A percentile compares a stretch with the other conserved stretches of the same genome.
Conservation (phyloP, 2,888 invertebrate genomes). For the Orthosia incerta region DNA sequence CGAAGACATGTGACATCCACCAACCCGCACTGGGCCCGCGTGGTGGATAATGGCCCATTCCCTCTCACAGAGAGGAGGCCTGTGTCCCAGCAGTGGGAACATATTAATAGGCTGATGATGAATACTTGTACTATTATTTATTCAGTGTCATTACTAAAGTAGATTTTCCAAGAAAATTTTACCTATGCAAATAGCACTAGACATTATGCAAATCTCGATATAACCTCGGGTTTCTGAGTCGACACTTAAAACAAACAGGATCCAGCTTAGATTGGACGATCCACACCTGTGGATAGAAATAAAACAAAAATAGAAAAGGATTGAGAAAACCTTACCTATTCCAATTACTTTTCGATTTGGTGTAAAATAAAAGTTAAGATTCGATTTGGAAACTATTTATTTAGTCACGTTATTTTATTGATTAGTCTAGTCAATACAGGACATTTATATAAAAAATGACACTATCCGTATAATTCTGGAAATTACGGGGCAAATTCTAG, state of each 20-base stretch:
- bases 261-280: conserved; percentile 23
- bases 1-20: too few relatives aligned
- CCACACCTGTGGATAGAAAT: conserved; percentile 42
- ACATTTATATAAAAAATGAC: neutral
- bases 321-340: conserved; percentile 12
- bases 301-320: conserved; percentile 11
- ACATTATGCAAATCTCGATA: conserved; percentile 5
- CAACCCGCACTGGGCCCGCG: too few relatives aligned
- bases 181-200: neutral
- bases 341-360: conserved; percentile 6
- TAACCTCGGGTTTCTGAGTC: conserved; percentile 14
- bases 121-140: too few relatives aligned
- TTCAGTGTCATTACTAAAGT: neutral
- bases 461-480: neutral
- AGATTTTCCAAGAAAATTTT: too few relatives aligned
- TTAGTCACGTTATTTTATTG: neutral
- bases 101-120: too few relatives aligned
- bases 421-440: neutral
- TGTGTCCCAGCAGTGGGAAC: too few relatives aligned
- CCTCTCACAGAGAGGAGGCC: too few relatives aligned
- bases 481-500: neutral
- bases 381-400: neutral
- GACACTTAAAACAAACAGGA: conserved; percentile 22
- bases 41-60: too few relatives aligned
- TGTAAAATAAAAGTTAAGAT: neutral